A percentile compares a stretch with the other conserved stretches of the same genome.
These are phyloP conservation scores for Malurus leucopterus DNA, from an alignment of 2,797 vertebrate species.

Conservation along the genomic window DNA sequence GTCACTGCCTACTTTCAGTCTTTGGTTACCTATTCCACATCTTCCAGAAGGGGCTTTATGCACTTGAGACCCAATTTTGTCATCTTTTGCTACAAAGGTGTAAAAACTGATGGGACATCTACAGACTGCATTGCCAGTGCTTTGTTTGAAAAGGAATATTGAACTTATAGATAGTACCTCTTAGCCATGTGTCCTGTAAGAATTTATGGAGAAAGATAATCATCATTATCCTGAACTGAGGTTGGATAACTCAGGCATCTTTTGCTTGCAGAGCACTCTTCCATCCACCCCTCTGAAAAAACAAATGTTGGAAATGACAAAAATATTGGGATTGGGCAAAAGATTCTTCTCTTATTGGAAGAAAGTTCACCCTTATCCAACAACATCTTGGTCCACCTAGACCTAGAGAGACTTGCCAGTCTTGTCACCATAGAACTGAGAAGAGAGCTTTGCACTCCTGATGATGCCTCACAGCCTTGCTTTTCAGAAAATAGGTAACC, in stretches of 20 bases:
- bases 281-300: fast-evolving
- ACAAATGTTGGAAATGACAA: neutral
- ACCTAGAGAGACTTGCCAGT: neutral
- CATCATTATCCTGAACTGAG: neutral
- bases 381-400: neutral
- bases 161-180: neutral
- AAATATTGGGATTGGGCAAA: neutral
- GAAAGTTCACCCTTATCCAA: neutral
- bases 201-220: neutral
- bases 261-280: neutral
- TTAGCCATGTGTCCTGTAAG: neutral
- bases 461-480: neutral
- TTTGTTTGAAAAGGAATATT: neutral
- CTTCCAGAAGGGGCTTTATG: neutral
- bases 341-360: neutral
- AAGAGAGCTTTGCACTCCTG: neutral
- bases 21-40: neutral
- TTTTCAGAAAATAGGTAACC: neutral
- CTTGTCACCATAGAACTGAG: neutral
- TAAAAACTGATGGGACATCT: neutral
- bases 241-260: neutral
- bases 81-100: neutral
- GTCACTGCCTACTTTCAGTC: neutral
- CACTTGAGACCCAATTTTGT: neutral
- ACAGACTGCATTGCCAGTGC: neutral